Evolutionary conservation across 23 tunicate genomes (phyloP).

Genomic region (Trididemnum clinides): DNA sequence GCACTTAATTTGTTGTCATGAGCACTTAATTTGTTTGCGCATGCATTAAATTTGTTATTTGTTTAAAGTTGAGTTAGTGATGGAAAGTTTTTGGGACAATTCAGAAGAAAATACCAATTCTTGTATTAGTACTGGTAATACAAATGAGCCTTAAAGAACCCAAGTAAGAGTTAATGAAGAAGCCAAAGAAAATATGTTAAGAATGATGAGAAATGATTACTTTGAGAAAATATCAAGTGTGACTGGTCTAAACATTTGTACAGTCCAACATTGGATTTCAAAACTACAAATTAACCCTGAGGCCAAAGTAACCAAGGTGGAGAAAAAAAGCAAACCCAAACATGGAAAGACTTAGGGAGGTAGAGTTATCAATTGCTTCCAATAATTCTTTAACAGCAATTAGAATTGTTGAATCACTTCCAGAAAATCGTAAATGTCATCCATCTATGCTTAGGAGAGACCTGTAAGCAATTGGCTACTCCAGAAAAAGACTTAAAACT

Average conservation of each 20-base stretch:
- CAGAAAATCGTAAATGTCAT: not conserved
- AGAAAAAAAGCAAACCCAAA: not conserved
- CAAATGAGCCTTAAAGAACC: not conserved
- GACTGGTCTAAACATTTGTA: not conserved
- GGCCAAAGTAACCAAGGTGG: too few relatives aligned
- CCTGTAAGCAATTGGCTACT: not conserved
- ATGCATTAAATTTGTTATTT: not conserved
- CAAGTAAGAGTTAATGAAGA: not conserved
- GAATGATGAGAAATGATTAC: not conserved
- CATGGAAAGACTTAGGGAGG: not conserved
- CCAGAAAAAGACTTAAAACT: too few relatives aligned
- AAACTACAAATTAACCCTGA: not conserved
- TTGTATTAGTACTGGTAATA: not conserved
- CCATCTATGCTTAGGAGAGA: not conserved
- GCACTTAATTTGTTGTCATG: not conserved
- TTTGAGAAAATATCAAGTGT: not conserved
- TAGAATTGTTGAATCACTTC: not conserved
- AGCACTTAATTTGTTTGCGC: not conserved
- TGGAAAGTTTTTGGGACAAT: too few relatives aligned
- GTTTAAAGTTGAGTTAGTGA: too few relatives aligned
- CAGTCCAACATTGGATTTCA: not conserved
- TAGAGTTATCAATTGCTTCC: not conserved
- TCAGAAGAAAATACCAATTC: too few relatives aligned
- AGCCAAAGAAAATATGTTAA: not conserved
- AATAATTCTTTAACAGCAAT: too few relatives aligned